Evolutionary conservation across 2,888 invertebrate species (phyloP), one percentile per base, ranked within the genome.

Genomic region (Eristalis intricaria): DNA sequence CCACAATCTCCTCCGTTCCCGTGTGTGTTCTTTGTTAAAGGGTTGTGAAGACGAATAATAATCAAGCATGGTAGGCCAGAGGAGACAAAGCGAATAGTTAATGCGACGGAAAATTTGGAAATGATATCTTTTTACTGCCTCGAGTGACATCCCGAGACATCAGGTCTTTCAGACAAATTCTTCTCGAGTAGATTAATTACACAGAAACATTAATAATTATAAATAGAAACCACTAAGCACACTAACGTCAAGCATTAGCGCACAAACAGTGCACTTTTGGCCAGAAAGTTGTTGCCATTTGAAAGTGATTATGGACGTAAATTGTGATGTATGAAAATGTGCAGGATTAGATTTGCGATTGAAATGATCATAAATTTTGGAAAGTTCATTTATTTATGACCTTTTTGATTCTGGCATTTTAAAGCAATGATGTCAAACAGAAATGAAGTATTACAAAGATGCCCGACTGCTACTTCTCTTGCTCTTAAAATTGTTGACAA

Each of bases 161-260:
- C 8, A 19, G 19, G 50, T 50, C 50, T 50, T 19, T 19, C 19
- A 50, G 50, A 19, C 19, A 50, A 15, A 19, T 19, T 50, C 19
- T 50, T 10, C 8, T 19, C 8, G 19, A 38, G 35, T 22, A 64
- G 74, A 76, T 84, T 66, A 80, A 81, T 84, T 76, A 80, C 75
- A 63, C 38, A 26, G 66, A 75, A 61, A 63, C 23, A 32, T 65
- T 66, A 63, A 71, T 60, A 63, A 58, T 85, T 81, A 81, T 64
- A 85, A 81, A 81, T 85, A 85, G 84, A 75, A 76, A 76, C 66
- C 75, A 73, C 81, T 81, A 73, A 81, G 81, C 60, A 81, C 81
- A 68, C 80, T 80, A 84, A 75, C 75, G 74, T 68, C 50, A 76
- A 70, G 74, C 80, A 80, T 80, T 80, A 84, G 66, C 70, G 63